Conservation (phyloP, 1,140 invertebrate species). For the Trypoxylus dichotomus region DNA sequence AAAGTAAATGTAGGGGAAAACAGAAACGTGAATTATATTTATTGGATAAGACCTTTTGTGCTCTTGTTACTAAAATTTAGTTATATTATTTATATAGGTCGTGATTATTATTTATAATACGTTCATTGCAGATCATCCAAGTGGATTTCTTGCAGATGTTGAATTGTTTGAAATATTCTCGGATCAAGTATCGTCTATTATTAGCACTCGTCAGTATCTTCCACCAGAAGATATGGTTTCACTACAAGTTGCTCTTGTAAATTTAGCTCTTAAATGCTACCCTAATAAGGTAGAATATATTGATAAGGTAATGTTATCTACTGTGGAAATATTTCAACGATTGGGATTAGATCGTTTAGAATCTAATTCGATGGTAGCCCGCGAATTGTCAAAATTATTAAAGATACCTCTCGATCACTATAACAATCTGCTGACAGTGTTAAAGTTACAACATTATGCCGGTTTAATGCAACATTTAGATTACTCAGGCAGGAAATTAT, state of each 20-base stretch:
- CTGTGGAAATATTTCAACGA: conserved; percentile 63
- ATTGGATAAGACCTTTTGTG: too few species aligned
- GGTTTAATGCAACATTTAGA: conserved; percentile 87
- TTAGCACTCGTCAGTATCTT: conserved; percentile 90
- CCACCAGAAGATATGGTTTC: conserved; percentile 95
- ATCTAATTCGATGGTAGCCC: conserved; percentile 80
- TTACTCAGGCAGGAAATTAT: conserved; percentile 82
- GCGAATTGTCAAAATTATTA: conserved; percentile 89
- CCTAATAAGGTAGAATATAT: conserved; percentile 93
- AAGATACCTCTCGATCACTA: conserved; percentile 95
- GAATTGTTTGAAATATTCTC: conserved; percentile 98
- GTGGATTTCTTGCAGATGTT: conserved; percentile 63
- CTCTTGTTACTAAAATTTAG: too few species aligned
- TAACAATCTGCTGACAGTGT: conserved; percentile 86
- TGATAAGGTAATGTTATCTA: conserved; percentile 92
- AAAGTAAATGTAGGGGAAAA: too few species aligned
- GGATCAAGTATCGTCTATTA: conserved; percentile 94
- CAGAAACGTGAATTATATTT: too few species aligned
- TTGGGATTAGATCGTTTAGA: conserved; percentile 63
- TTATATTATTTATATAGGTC: too few species aligned
- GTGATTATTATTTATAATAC: too few species aligned
- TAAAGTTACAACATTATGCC: conserved; percentile 82
- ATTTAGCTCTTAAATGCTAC: conserved; percentile 95
- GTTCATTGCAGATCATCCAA: conserved; percentile 1
- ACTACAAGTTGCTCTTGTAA: conserved; percentile 92